Percentiles rank a stretch among this genome's conserved stretches.
Conservation (phyloP, 2,113 vertebrate species). For the Okapia johnstoni region DNA sequence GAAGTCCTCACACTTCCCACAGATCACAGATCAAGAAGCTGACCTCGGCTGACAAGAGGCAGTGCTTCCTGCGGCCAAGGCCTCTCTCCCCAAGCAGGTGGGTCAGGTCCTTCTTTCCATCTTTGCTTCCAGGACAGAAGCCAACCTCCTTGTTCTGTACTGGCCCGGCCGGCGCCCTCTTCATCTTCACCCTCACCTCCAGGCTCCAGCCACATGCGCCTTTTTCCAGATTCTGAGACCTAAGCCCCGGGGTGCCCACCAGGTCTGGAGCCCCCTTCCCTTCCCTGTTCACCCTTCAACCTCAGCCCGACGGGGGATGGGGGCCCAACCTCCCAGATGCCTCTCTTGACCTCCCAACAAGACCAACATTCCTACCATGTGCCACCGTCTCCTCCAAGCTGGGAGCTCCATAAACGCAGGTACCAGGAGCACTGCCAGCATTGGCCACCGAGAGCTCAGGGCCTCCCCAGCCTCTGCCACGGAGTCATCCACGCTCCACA, state of each 20-base stretch:
- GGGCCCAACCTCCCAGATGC: fast-evolving
- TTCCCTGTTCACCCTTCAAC: background rate
- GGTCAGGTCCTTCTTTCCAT: background rate
- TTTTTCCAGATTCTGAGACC: background rate
- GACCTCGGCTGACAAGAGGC: background rate
- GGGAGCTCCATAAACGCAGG: background rate
- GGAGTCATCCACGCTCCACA: fast-evolving
- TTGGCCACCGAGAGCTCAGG: fast-evolving
- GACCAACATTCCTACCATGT: background rate
- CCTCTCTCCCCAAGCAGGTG: background rate
- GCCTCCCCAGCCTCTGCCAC: background rate
- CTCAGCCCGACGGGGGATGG: background rate
- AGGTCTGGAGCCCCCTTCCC: background rate
- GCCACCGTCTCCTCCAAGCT: background rate
- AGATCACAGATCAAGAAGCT: background rate
- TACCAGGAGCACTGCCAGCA: fast-evolving
- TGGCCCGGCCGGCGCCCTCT: fast-evolving
- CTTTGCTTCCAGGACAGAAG: background rate
- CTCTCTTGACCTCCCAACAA: background rate
- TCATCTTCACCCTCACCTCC: background rate
- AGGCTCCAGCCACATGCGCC: background rate
- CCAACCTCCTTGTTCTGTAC: background rate
- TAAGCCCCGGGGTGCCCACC: background rate
- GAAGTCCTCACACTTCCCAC: background rate
- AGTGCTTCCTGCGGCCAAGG: background rate